Evolutionary conservation across 1,140 invertebrate genomes (phyloP).

Genomic region (Triops cancriformis): DNA sequence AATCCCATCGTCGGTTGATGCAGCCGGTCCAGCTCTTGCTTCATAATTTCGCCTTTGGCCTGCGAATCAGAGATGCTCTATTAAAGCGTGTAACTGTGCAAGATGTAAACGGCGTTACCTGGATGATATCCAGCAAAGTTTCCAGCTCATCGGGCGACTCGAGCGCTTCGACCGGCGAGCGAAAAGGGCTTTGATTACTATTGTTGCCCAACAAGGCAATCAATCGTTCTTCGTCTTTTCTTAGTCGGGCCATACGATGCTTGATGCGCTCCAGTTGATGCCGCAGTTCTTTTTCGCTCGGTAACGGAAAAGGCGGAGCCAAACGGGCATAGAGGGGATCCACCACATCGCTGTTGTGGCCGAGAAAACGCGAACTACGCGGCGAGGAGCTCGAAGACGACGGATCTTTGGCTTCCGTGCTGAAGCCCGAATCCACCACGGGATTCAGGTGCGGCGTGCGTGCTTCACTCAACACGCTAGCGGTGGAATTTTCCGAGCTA

Average conservation of each 20-base stretch:
- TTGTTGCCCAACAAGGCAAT: conserved; percentile 15
- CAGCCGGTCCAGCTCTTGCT: not conserved
- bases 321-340: not conserved
- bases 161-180: not conserved
- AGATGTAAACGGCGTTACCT: conserved; percentile 47
- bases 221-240: conserved; percentile 27
- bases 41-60: not conserved
- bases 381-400: conserved; percentile 19
- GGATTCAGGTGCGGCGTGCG: conserved; percentile 6
- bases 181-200: not conserved
- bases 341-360: not conserved
- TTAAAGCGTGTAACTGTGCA: not conserved
- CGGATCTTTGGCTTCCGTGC: conserved; percentile 27
- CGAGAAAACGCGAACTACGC: conserved; percentile 21
- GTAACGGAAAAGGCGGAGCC: not conserved
- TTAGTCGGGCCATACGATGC: conserved; percentile 21
- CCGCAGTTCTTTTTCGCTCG: conserved; percentile 24
- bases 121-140: conserved; percentile 74
- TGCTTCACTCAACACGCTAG: conserved; percentile 8
- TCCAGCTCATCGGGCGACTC: conserved; percentile 65
- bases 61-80: not conserved
- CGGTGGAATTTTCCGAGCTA: conserved; percentile 19
- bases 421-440: conserved; percentile 28
- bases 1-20: not conserved
- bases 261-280: conserved; percentile 27